Base-by-base conservation (phyloP, 2,888 invertebrate species). In the Labia minor region DNA sequence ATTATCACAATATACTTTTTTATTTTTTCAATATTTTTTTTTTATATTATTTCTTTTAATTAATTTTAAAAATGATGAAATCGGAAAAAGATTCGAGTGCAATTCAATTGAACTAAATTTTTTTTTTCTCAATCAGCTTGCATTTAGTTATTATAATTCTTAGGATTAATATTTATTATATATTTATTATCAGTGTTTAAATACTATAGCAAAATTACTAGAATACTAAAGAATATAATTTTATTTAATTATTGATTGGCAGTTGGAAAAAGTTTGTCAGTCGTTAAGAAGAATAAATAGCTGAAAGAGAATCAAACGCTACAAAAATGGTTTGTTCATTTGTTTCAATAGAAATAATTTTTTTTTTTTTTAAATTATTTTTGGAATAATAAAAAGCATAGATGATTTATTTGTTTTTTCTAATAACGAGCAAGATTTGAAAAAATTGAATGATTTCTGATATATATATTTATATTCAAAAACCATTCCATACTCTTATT, bases 1-100 rank as follows among this genome's bases (percentile, higher is more conserved):
- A 49, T 49, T 49, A 49, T 49, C 49, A 49, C 49, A 49, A 49
- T 49, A 49, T 49, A 49, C 49, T 49, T 49, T 26, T 26, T 26
- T 49, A 10, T 49, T 49, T 10, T 49, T n/a, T 49, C 49, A n/a
- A n/a, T n/a, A n/a, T 33, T 33, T 33, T 33, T 33, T 33, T 33
- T 33, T 11, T 33, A n/a, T 33, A 33, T 33, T 33, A 8, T 33
- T 8, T 33, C 49, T 49, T 14, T 49, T 49, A n/a, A n/a, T 10
- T 49, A 4, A n/a, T 49, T 49, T 10, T 49, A 8, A 10, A 49
- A 49, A 49, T n/a, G 3, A 49, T 49, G 49, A 49, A 49, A 49
- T 49, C 16, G 14, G 14, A 26, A 49, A 49, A n/a, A 16, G 49
- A 49, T 49, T 8, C 16, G 14, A 49, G 49, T 49, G 49, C 49